Conservation (phyloP, 2,888 invertebrate genomes). For the Caenorhabditis doughertyi region DNA sequence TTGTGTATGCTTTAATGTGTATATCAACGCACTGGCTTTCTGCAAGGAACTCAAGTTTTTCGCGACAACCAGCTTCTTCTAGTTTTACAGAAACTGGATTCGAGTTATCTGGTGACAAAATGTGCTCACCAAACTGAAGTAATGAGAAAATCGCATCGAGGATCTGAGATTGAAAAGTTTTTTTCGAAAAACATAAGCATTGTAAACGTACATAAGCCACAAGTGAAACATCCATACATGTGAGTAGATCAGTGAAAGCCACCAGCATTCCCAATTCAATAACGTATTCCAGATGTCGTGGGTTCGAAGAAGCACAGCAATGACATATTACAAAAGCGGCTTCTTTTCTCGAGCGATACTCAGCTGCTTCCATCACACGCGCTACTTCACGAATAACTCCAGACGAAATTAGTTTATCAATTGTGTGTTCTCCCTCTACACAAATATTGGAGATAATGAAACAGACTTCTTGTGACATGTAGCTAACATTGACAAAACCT, state of each 20-base stretch:
- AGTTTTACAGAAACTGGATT: constrained; percentile 54
- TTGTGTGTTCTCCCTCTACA: constrained; percentile 41
- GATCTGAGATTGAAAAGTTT: constrained; percentile 47
- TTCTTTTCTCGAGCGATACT: constrained; percentile 53
- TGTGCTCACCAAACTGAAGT: constrained; percentile 40
- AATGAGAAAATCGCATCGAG: constrained; percentile 50
- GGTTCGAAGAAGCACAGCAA: constrained; percentile 45
- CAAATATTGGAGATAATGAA: constrained; percentile 61
- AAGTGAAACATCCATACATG: constrained; percentile 57
- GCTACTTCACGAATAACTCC: constrained; percentile 47
- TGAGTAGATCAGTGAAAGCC: constrained; percentile 52
- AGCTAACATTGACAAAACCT: constrained; percentile 48
- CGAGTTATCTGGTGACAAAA: constrained; percentile 13
- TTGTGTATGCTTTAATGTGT: constrained; percentile 41
- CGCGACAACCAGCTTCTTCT: constrained; percentile 52
- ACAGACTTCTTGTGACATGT: constrained; percentile 56
- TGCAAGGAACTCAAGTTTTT: constrained; percentile 42
- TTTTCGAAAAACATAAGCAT: neutral
- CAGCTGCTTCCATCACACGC: constrained; percentile 49
- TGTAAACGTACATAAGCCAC: constrained; percentile 36
- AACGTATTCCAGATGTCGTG: constrained; percentile 36
- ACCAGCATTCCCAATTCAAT: constrained; percentile 48
- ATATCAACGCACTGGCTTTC: constrained; percentile 55
- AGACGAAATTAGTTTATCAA: constrained; percentile 42
- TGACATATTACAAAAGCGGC: constrained; percentile 58